Percentiles rank a stretch among this genome's conserved stretches.
These are phyloP conservation scores for Drosophila trapezifrons DNA, from an alignment of 1,140 invertebrate species.

Conservation along the genomic window DNA sequence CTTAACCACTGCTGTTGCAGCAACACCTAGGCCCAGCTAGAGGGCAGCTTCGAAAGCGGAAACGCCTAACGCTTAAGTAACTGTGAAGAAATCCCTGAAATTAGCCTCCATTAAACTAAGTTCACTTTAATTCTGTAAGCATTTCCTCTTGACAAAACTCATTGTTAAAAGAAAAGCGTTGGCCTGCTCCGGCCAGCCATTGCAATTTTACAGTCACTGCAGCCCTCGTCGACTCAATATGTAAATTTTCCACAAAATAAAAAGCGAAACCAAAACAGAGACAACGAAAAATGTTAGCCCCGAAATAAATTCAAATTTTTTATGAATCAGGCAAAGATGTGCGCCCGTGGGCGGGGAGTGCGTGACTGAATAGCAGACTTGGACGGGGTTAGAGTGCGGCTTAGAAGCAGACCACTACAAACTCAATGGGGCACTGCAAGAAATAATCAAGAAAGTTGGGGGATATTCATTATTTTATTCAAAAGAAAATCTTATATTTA, in stretches of 20 bases:
- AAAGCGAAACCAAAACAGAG: conserved; percentile 39
- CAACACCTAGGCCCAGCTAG: neutral
- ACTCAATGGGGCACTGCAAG: conserved; percentile 8
- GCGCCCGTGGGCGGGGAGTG: conserved; percentile 19
- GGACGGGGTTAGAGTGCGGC: conserved; percentile 20
- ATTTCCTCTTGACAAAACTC: conserved; percentile 31
- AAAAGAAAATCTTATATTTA: too few species aligned
- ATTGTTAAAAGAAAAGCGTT: conserved; percentile 21
- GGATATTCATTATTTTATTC: neutral
- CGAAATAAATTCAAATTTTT: conserved; percentile 75
- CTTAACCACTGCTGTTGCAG: neutral
- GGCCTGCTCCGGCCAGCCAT: conserved; percentile 14
- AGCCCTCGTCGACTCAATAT: conserved; percentile 51
- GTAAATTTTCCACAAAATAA: conserved; percentile 52
- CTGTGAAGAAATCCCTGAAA: conserved; percentile 27
- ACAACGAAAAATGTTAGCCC: conserved; percentile 50
- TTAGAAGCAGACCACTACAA: conserved; percentile 19
- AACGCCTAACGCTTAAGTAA: conserved; percentile 21
- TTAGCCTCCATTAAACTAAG: conserved; percentile 38
- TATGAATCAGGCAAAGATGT: conserved; percentile 69
- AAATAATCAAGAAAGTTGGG: neutral
- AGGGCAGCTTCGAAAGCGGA: conserved; percentile 27
- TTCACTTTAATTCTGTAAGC: conserved; percentile 31
- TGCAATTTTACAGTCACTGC: conserved; percentile 31
- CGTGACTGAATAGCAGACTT: conserved; percentile 54